phyloP scores from a whole-genome alignment of 1,140 invertebrate genomes.

The Atta cephalotes region DNA sequence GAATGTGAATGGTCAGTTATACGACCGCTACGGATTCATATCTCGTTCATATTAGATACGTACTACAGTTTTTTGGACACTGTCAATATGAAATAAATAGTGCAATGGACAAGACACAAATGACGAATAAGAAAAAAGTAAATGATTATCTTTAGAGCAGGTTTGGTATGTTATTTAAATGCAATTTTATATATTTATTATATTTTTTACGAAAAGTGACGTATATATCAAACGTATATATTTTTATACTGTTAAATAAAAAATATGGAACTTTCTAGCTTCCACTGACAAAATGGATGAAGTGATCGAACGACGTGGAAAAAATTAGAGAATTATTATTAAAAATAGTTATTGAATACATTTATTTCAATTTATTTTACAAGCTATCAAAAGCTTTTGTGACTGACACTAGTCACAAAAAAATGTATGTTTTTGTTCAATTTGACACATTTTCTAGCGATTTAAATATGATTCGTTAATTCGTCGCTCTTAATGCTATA shows the following conservation, averaged over 20 bases:
- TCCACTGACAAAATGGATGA: neutral
- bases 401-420: neutral
- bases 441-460: neutral
- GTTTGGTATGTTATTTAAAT: neutral
- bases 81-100: neutral
- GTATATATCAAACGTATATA: neutral
- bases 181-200: neutral
- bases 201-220: neutral
- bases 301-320: neutral
- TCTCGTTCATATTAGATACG: conserved; percentile 22
- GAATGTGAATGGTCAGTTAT: conserved; percentile 32
- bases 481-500: neutral
- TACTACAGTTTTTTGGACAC: neutral
- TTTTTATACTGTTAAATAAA: neutral
- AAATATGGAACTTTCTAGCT: neutral
- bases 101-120: neutral
- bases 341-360: neutral
- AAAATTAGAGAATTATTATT: neutral
- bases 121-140: neutral
- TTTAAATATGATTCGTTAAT: neutral
- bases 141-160: neutral
- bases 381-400: neutral
- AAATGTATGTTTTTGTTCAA: neutral
- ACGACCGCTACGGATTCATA: neutral
- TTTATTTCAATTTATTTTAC: neutral